phyloP scores from a whole-genome alignment of 2,797 vertebrate species.

The Notolepis coatsorum region DNA sequence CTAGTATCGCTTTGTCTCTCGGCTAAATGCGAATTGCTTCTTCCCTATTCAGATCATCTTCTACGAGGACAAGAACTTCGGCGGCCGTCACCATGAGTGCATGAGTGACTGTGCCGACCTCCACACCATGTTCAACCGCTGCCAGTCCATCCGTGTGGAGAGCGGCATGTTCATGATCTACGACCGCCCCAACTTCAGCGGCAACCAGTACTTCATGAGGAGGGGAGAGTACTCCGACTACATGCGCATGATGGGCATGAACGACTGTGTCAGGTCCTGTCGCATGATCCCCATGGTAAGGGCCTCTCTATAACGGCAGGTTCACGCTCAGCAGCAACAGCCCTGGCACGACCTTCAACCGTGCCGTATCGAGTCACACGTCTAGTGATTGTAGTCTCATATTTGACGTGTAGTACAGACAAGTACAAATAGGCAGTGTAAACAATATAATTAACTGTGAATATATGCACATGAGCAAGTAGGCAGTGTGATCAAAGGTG shows the following conservation, averaged over 20 bases:
- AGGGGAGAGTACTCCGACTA: conserved; percentile 37
- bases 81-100: conserved; percentile 48
- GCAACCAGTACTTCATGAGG: conserved; percentile 19
- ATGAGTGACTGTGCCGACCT: conserved; percentile 47
- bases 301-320: too few species aligned
- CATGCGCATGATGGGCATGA: conserved; percentile 34
- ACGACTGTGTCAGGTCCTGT: conserved; percentile 39
- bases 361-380: too few species aligned
- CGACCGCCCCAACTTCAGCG: conserved; percentile 21
- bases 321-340: too few species aligned
- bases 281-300: conserved; percentile 32
- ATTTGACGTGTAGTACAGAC: too few species aligned
- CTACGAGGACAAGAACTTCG: conserved; percentile 52
- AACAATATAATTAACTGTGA: too few species aligned
- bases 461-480: too few species aligned
- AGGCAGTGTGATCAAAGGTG: too few species aligned
- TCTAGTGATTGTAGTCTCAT: too few species aligned
- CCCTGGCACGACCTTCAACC: too few species aligned
- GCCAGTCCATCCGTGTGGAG: conserved; percentile 45
- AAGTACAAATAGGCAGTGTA: too few species aligned
- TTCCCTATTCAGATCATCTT: conserved; percentile 46
- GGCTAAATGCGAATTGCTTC: conserved; percentile 9
- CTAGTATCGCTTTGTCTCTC: not conserved
- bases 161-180: conserved; percentile 30
- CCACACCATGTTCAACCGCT: conserved; percentile 45